Base-by-base conservation (phyloP, 1,140 invertebrate genomes). In the Hycleus cichorii region DNA sequence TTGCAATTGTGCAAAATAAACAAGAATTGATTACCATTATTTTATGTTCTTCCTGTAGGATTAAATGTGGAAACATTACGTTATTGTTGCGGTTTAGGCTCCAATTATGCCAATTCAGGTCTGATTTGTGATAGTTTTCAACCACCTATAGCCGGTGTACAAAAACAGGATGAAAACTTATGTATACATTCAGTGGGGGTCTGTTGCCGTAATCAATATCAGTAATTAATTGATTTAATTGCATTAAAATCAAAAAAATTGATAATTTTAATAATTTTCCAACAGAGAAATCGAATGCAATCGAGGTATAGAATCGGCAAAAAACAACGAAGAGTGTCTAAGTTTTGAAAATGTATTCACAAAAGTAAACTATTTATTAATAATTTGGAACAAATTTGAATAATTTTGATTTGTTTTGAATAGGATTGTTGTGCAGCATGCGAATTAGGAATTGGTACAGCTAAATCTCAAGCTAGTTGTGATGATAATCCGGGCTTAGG, bases 401-500 rank as follows among this genome's bases (percentile, higher is more conserved):
- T 32, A 32, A 32, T 18, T 18, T 18, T 1, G 18, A 18, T 18
- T 18, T 18, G 18, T 32, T 32, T 7, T 32, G 2, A 3, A 7
- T 49, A 73, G 70, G 64, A 64, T 49, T 73, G 72, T 54, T 73
- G 72, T 51, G 65, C 69, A 45, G 63, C 68, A 39, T 73, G 72
- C 52, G 55, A 63, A 49, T 43, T 70, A 8, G 72, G 70, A 3
- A 63, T 68, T 27, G 64, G 64, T 40, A 48, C 66, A 9, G 61
- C 60, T 9, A 56, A 40, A 39, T 45, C 60, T 0, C 54, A 58
- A 39, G 51, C 60, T 8, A 39, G 53, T 44, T 69, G 70, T 49
- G 40, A 57, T 7, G 58, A 63, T 49, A n/a, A 39, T 7, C 25
- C 68, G 25, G 65, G 64, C 12, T 49, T 73, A 11, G 63, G 63